Evolutionary conservation across 2,113 vertebrate genomes (phyloP), one percentile per base, ranked within the genome.

Genomic region (Macrotus californicus): DNA sequence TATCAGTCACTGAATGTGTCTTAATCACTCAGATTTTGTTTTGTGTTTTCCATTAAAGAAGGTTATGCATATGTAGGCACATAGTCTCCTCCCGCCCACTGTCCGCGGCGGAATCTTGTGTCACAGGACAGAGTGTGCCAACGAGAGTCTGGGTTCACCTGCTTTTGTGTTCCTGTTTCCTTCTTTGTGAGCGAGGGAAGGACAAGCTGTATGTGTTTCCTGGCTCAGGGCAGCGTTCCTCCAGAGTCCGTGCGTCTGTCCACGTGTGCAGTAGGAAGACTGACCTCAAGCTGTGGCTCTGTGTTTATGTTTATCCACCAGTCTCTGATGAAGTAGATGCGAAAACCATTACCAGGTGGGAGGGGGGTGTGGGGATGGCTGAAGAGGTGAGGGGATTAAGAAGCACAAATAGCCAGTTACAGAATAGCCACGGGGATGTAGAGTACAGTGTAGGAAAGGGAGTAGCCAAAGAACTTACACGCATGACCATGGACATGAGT

Each of bases 251-350:
- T 98, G 98, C 98, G 97, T 97, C 96, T 97, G 98, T 98, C 97
- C 61, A 2, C 98, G 98, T 98, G 98, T 98, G 70, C 98, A 97
- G 97, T 97, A 98, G 97, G 98, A 98, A 98, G 98, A 98, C 98
- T 98, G 98, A 98, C 97, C 97, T 98, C 98, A 98, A 98, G 98
- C 98, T 97, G 96, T 97, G 98, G 98, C 98, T 98, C 98, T 98
- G 98, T 98, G 98, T 98, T 98, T 98, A 98, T 98, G 98, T 99
- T 99, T 98, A 98, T 98, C 93, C 98, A 98, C 90, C 94, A 96
- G 97, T 98, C 98, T 98, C 98, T 98, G 98, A 98, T 98, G 98
- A 98, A 99, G 99, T 98, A 98, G 99, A 99, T 98, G 81, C 79
- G 89, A 97, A 97, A 97, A 96, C 46, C 24, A 2, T 29, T 8